phyloP scores from a whole-genome alignment of 1,140 invertebrate species.

The Penaeus chinensis region DNA sequence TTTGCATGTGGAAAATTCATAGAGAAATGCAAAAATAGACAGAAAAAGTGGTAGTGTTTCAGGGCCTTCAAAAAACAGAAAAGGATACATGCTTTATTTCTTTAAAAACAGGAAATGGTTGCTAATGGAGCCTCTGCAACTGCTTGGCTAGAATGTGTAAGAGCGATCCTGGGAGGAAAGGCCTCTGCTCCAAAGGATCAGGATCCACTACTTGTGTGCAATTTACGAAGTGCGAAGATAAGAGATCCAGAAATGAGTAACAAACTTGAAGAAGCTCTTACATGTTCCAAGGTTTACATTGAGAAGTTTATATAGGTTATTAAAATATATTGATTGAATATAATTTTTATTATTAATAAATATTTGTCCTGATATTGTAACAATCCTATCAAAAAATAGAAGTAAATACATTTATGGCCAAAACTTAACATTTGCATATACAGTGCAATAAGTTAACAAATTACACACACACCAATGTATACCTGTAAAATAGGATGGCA shows the following conservation, averaged over 20 bases:
- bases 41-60: too few species aligned
- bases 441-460: too few species aligned
- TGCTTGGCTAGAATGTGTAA: constrained; percentile 37
- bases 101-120: constrained; percentile 11
- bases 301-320: constrained; percentile 5
- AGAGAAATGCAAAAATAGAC: too few species aligned
- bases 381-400: too few species aligned
- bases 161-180: constrained; percentile 19
- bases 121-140: constrained; percentile 37
- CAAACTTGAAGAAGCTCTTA: constrained; percentile 28
- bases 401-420: too few species aligned
- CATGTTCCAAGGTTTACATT: constrained; percentile 34
- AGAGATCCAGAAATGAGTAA: background rate
- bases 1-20: too few species aligned
- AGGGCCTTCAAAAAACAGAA: too few species aligned
- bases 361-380: background rate
- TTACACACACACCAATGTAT: too few species aligned
- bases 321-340: background rate
- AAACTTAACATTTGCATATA: too few species aligned
- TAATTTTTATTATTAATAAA: background rate
- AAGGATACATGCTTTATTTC: too few species aligned
- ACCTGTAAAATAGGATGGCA: too few species aligned
- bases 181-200: constrained; percentile 27
- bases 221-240: constrained; percentile 28
- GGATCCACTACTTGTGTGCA: constrained; percentile 29